Evolutionary conservation across 2,113 vertebrate species (phyloP), one percentile per base, ranked within the genome.

Genomic region (Miniopterus natalensis): DNA sequence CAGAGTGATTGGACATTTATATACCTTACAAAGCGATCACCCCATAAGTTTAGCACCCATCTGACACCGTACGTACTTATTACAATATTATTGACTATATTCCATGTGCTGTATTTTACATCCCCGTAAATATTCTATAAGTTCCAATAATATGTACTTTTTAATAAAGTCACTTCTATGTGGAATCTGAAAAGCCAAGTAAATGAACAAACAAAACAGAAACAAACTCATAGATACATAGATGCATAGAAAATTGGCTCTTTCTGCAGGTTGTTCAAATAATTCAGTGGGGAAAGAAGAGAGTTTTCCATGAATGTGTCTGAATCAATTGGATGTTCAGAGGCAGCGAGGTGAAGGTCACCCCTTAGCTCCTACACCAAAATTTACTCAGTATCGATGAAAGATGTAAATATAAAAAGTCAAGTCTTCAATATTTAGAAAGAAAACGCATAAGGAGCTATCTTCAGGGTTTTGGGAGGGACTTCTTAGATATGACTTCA

Each of bases 301-400:
- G 8, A 1, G 17, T 70, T 81, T 42, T 45, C 6, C 63, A 27
- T 15, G 3, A 40, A 18, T 18, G 23, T 2, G 47, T 13, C 18
- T 10, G 25, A n/a, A 5, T 55, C 71, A 3, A 3, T 8, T 1
- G 11, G 2, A 18, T 13, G 18, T 3, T 8, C 2, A 1, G 2
- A 59, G 1, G 1, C 27, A 36, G 27, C 51, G 45, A 11, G 2
- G n/a, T 66, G 40, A 36, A n/a, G 74, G 31, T 57, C 29, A 40
- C 13, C 18, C 7, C 12, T 20, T 27, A 2, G 6, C n/a, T 6
- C 14, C 4, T 5, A 21, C 20, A 20, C 49, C 6, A 20, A 11
- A 74, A 8, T 18, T 6, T 29, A 42, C 23, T 20, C 57, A 47
- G 53, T 31, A 73, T 18, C 8, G 36, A 31, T 6, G 3, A 49